A percentile compares a stretch with the other conserved stretches of the same genome.
Evolutionary conservation across 2,797 vertebrate species (phyloP).

Genomic region (Anisognathus igniventris): DNA sequence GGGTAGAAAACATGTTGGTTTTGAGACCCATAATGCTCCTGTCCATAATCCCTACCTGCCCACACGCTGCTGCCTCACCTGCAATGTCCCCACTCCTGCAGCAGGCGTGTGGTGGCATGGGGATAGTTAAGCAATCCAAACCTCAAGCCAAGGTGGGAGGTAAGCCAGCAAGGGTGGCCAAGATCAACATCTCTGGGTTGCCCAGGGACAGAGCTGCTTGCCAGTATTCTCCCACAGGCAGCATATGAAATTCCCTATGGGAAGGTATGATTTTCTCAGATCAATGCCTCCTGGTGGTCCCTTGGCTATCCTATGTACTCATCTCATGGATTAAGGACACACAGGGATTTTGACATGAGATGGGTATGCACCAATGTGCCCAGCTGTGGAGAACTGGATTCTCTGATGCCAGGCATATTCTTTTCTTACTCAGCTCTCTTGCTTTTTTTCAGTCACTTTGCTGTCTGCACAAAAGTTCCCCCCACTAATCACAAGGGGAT

Average conservation of each 20-base stretch:
- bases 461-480: not conserved
- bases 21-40: not conserved
- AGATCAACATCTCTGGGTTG: not conserved
- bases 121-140: not conserved
- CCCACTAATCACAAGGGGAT: not conserved
- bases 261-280: not conserved
- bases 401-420: not conserved
- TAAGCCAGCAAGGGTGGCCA: not conserved
- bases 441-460: not conserved
- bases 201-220: not conserved
- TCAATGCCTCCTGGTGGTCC: not conserved
- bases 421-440: not conserved
- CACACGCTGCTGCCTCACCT: fast-evolving
- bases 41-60: not conserved
- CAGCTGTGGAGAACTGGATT: not conserved
- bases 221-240: not conserved
- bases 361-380: not conserved
- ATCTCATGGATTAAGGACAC: not conserved
- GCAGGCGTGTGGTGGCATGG: not conserved
- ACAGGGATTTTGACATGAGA: not conserved
- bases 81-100: not conserved
- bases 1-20: not conserved
- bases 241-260: not conserved
- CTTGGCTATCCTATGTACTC: not conserved
- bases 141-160: not conserved